Percentiles rank a stretch among this genome's conserved stretches.
Conservation (phyloP, 2,888 invertebrate species). For the Tridacna crocea region DNA sequence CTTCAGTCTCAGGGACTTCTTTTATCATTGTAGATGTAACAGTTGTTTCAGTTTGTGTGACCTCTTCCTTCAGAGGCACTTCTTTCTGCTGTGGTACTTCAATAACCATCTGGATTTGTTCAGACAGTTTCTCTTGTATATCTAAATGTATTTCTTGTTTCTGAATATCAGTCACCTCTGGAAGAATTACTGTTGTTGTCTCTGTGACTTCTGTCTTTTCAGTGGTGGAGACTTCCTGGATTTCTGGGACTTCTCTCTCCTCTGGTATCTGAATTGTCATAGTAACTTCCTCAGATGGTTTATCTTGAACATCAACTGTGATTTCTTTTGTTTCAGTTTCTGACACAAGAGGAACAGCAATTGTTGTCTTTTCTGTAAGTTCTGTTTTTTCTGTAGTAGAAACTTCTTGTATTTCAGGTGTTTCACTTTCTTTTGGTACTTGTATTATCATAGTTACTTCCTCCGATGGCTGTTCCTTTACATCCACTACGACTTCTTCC, state of each 20-base stretch:
- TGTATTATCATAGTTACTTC: slow-evolving; percentile 75
- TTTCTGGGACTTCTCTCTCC: slow-evolving; percentile 60
- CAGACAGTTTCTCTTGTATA: slow-evolving; percentile 65
- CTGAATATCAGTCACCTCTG: slow-evolving; percentile 48
- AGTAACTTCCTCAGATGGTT: slow-evolving; percentile 62
- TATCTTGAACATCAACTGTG: slow-evolving; percentile 62
- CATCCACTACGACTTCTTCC: slow-evolving; percentile 70
- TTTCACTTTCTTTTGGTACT: slow-evolving; percentile 63
- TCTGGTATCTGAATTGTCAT: slow-evolving; percentile 59
- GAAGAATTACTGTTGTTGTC: slow-evolving; percentile 43
- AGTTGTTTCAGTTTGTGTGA: slow-evolving; percentile 48
- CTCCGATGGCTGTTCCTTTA: slow-evolving; percentile 70
- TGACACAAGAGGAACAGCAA: slow-evolving; percentile 61
- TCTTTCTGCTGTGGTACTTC: slow-evolving; percentile 46
- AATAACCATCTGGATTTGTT: slow-evolving; percentile 50
- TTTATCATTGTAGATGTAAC: slow-evolving; percentile 47
- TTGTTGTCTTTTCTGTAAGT: slow-evolving; percentile 60
- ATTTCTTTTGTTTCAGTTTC: slow-evolving; percentile 63
- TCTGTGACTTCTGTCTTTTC: slow-evolving; percentile 60
- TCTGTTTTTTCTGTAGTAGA: slow-evolving; percentile 54
- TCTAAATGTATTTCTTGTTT: slow-evolving; percentile 69
- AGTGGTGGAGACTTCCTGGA: slow-evolving; percentile 56
- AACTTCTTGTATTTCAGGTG: slow-evolving; percentile 63
- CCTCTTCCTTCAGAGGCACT: slow-evolving; percentile 41
- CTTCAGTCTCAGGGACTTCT: slow-evolving; percentile 65